Base-by-base conservation (phyloP, 2,797 vertebrate genomes). In the Champsocephalus gunnari region DNA sequence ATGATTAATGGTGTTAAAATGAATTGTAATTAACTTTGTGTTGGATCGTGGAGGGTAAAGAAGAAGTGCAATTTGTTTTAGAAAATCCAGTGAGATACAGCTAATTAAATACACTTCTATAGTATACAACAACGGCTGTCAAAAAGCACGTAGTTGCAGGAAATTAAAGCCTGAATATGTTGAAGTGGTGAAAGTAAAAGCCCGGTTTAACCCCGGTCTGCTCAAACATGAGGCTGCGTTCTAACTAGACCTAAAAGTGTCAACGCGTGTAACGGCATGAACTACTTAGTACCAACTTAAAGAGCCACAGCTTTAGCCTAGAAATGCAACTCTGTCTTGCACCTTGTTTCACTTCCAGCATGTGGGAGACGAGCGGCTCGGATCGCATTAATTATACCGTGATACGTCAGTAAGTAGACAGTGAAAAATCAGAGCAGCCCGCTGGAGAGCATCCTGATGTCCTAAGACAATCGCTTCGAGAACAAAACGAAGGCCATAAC, bases 381-480 rank as follows among this genome's bases (percentile, higher is more conserved):
- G 51, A 60, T 59, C 70, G 73, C 63, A 68, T 86, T 79, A 82
- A 87, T 81, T 84, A 79, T 43, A 71, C 79, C 4, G 45, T 9
- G 69, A 79, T 72, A 55, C 24, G 6, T 73, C 67, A 24, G 0
- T 62, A 77, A 80, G 65, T 34, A 63, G 81, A 82, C 48, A 58
- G 60, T 54, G 48, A 87, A 60, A 45, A 79, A 69, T 67, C 65
- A 71, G 77, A 81, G 65, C 72, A 62, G 50, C 47, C 68, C 34
- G 4, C 65, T 19, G 62, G 74, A 80, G 73, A 74, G 62, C 61
- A 38, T 7, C 34, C 2, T 19, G 19, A 19, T 19, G 19, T 19
- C 19, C 34, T 59, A 66, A 71, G 48, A 38, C 69, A 12, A 3
- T 47, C 6, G 2, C 41, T 53, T 28, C 13, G 1, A 12, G 7